Evolutionary conservation across 2,888 invertebrate species (phyloP), one percentile per base, ranked within the genome.

Genomic region (Phasia obesa): DNA sequence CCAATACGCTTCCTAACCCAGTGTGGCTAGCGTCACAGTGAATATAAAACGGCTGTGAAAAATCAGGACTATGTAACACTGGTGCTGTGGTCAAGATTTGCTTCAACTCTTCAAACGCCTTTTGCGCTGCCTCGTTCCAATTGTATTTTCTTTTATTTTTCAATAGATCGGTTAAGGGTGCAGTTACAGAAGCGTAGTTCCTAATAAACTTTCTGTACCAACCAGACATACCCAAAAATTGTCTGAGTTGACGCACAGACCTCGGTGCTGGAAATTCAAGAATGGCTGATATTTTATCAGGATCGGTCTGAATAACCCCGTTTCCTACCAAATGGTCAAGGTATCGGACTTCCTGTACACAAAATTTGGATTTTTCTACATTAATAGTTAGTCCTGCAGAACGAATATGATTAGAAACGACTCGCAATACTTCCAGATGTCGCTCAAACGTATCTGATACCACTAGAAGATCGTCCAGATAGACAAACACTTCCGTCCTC

Each of bases 201-300:
- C 9, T 31, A 1, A 85, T 78, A 49, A 84, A 85, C 11, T 84
- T 55, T 1, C 84, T 27, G 47, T 84, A 84, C 83, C 85, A 86
- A 5, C 86, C 84, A 1, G 82, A 70, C 77, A 83, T 85, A 15
- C 84, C 84, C 3, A 86, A 42, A 47, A 86, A 85, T 5, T 84
- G 25, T 9, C 79, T 42, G 4, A 84, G 70, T 53, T 85, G 78
- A 15, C 73, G 71, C 0, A 71, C 59, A 9, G 79, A 67, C 11
- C 23, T 64, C 3, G 81, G 80, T 2, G 55, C 17, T 4, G 83
- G 79, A 49, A 82, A 85, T 2, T 81, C 76, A 0, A 21, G 35
- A 1, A 84, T 65, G 13, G 78, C 82, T 0, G 77, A 35, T 3
- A 84, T 31, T 77, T 84, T 84, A 5, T 62, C 74, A 2, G 76